Conservation (phyloP, 2,113 vertebrate genomes). For the Cisticola juncidis region DNA sequence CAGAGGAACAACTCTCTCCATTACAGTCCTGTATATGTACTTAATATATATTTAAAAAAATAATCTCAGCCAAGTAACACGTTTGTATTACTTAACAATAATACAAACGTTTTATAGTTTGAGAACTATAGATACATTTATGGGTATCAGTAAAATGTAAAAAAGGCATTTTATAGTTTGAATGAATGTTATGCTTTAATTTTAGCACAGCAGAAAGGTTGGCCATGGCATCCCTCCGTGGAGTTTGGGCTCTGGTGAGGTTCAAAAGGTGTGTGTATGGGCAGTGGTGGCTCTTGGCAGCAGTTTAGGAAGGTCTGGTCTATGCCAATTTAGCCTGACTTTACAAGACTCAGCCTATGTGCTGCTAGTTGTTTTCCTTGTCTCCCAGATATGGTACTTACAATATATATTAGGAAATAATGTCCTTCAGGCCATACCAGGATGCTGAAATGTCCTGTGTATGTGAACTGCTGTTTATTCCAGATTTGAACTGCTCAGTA, state of each 20-base stretch:
- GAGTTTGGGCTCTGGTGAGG: background rate
- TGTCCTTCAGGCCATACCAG: background rate
- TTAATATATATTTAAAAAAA: background rate
- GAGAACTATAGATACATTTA: background rate
- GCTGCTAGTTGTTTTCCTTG: background rate
- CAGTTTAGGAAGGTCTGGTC: background rate
- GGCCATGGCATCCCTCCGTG: background rate
- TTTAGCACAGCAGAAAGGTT: background rate
- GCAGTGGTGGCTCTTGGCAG: background rate
- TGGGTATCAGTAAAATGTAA: background rate
- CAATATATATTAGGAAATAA: background rate
- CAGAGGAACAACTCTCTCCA: background rate
- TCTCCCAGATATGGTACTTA: background rate
- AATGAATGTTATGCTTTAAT: background rate
- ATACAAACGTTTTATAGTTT: too few relatives aligned
- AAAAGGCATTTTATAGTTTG: background rate
- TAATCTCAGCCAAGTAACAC: background rate
- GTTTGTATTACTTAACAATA: background rate
- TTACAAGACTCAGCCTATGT: background rate
- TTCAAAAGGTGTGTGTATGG: background rate
- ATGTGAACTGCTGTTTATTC: background rate
- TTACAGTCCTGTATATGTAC: background rate
- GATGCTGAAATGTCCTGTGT: background rate
- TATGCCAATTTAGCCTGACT: background rate
- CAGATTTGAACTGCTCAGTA: background rate